Evolutionary conservation across 2,113 vertebrate genomes (phyloP), one percentile per base, ranked within the genome.

Genomic region (Chinchilla lanigera): DNA sequence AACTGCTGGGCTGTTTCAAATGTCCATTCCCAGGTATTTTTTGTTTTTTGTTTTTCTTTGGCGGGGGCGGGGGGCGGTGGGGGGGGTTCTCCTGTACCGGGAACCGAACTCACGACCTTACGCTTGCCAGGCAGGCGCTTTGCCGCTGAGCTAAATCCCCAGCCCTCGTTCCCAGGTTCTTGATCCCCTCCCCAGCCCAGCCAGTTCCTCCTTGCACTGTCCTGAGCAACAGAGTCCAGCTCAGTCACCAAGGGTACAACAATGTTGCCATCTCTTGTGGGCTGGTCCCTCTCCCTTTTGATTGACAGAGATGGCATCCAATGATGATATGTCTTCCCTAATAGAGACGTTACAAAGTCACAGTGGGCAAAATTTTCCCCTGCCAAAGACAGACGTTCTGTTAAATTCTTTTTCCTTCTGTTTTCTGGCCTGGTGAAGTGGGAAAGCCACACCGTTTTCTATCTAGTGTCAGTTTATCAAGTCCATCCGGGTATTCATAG

Each of bases 121-220:
- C n/a, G n/a, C n/a, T n/a, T n/a, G n/a, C n/a, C n/a, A n/a, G n/a
- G n/a, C n/a, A n/a, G n/a, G n/a, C n/a, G n/a, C n/a, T n/a, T n/a
- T n/a, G n/a, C n/a, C n/a, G n/a, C n/a, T n/a, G n/a, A n/a, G n/a
- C n/a, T n/a, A n/a, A n/a, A n/a, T n/a, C n/a, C n/a, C n/a, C n/a
- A n/a, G n/a, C n/a, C n/a, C n/a, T n/a, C n/a, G n/a, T 0, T 87
- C 38, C 16, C 13, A 71, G 47, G 28, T 19, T 28, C 26, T n/a
- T 26, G 10, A 16, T 17, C 2, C 22, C 33, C 16, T 33, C 2
- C 11, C 41, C 10, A 60, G 10, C 81, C 90, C 7, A 3, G 7
- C 14, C 35, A 2, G 5, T 47, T 50, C 58, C 4, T 4, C 0
- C 2, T 1, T 5, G 75, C 1, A 2, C 35, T 54, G 2, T 11